Percentiles rank a stretch among this genome's conserved stretches.
phyloP scores from a whole-genome alignment of 2,797 vertebrate genomes.

The Schizopygopsis pylzovi region DNA sequence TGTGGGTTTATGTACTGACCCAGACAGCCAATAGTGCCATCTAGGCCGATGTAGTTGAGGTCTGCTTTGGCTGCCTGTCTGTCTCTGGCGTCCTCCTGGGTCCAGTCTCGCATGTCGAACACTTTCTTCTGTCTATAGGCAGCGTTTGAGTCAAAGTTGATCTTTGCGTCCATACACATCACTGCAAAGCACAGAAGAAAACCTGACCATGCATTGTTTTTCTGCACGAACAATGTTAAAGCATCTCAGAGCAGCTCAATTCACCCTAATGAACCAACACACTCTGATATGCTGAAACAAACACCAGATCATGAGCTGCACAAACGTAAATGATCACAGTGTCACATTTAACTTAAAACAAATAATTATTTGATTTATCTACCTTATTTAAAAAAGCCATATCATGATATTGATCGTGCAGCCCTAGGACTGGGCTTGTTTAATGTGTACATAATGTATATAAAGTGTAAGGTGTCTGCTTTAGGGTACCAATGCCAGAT shows the following conservation, averaged over 20 bases:
- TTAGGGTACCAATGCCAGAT: slow-evolving; percentile 86
- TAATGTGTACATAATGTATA: neutral
- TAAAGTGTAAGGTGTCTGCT: slow-evolving; percentile 3
- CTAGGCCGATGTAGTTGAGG: slow-evolving; percentile 96
- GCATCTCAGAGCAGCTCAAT: neutral
- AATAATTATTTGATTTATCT: neutral
- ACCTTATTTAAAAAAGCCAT: neutral
- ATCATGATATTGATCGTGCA: neutral
- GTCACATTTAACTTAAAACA: neutral
- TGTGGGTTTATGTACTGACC: slow-evolving; percentile 74
- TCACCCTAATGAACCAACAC: neutral
- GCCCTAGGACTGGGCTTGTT: neutral
- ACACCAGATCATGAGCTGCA: neutral
- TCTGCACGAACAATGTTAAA: neutral
- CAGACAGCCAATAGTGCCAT: slow-evolving; percentile 95
- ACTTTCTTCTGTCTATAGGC: slow-evolving; percentile 93
- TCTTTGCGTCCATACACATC: slow-evolving; percentile 99
- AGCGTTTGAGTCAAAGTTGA: slow-evolving; percentile 97
- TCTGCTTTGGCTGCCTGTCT: slow-evolving; percentile 88
- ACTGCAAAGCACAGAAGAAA: slow-evolving; percentile 73
- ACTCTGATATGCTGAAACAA: neutral
- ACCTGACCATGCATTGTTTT: neutral
- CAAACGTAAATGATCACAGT: neutral
- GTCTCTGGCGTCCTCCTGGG: slow-evolving; percentile 92
- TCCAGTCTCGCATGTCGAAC: slow-evolving; percentile 93